These are phyloP conservation scores for Euplexia lucipara DNA, from an alignment of 2,888 invertebrate species.

Conservation along the genomic window DNA sequence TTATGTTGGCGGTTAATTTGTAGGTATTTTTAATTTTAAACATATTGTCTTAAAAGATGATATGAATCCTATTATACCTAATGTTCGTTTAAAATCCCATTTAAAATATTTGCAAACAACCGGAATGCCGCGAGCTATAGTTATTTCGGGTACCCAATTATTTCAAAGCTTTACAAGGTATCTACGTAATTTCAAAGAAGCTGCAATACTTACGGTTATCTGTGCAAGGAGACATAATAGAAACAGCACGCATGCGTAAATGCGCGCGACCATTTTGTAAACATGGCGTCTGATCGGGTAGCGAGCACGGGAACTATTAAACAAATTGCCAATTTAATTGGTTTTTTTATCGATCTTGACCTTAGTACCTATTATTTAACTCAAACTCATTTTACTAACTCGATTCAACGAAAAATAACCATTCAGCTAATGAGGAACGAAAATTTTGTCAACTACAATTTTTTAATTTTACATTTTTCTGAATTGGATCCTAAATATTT, in stretches of 20 bases:
- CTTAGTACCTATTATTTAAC: constrained; percentile 39
- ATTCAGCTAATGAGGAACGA: background rate
- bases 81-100: background rate
- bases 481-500: too few species aligned
- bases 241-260: constrained; percentile 81
- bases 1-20: too few species aligned
- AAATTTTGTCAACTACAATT: too few species aligned
- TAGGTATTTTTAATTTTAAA: too few species aligned
- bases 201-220: constrained; percentile 77
- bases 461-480: too few species aligned
- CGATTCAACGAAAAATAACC: background rate
- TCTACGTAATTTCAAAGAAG: too few species aligned
- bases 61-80: too few species aligned
- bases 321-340: constrained; percentile 75
- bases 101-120: too few species aligned
- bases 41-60: too few species aligned
- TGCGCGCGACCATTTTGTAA: constrained; percentile 82
- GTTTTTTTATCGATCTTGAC: constrained; percentile 42
- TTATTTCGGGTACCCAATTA: background rate
- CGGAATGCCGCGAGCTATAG: background rate
- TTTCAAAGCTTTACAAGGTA: too few species aligned
- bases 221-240: constrained; percentile 79
- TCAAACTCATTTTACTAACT: background rate
- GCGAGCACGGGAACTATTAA: constrained; percentile 65
- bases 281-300: constrained; percentile 78